Conservation (phyloP, 2,113 vertebrate species). For the Probosciger aterrimus region DNA sequence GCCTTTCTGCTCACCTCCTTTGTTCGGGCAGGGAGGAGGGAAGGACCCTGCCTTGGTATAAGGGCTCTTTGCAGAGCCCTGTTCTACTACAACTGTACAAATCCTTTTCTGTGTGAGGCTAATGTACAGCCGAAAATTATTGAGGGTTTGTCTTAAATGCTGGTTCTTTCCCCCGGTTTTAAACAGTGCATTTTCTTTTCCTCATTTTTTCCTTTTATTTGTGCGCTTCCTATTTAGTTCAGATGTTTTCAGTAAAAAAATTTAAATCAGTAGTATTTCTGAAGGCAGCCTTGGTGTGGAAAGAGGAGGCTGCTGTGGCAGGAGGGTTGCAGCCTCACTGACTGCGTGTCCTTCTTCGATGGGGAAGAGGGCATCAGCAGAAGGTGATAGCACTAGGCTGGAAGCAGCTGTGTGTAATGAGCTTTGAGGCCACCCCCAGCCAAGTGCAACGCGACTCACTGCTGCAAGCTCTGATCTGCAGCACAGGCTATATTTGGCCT, state of each 20-base stretch:
- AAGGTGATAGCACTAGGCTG: not conserved
- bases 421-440: not conserved
- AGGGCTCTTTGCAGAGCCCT: not conserved
- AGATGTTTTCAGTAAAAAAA: not conserved
- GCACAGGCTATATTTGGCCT: conserved; percentile 34
- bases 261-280: not conserved
- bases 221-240: not conserved
- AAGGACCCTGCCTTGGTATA: not conserved
- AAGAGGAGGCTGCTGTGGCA: not conserved
- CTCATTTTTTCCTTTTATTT: not conserved
- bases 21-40: not conserved
- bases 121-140: not conserved
- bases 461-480: not conserved
- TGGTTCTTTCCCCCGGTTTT: fast-evolving
- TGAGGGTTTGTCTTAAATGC: not conserved
- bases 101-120: not conserved
- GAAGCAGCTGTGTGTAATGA: not conserved
- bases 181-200: not conserved
- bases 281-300: not conserved
- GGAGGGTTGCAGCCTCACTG: not conserved
- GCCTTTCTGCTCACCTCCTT: not conserved
- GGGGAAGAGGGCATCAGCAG: not conserved
- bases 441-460: not conserved
- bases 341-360: fast-evolving
- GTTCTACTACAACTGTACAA: not conserved